Base-by-base conservation (phyloP, 23 tunicate species). In the Botrylloides violaceus region DNA sequence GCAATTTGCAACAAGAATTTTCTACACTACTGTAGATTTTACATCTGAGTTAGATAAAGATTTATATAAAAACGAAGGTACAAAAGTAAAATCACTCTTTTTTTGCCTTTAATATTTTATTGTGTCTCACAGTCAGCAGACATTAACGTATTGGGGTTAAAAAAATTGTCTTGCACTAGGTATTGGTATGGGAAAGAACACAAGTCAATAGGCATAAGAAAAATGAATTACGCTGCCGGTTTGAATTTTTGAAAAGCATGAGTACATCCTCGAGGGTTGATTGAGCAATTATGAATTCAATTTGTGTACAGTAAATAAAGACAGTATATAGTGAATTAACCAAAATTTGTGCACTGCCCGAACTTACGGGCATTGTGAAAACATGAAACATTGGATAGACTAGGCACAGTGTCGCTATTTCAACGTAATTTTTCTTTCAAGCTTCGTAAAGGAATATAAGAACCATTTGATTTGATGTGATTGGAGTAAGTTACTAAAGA, bases 391-490 rank as follows among this genome's bases (percentile, higher is more conserved):
- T 43, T 15, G 12, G 53, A 7, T 7, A 43, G 15, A 43, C 12
- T 43, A 43, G 15, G 53, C 15, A 43, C 53, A 9, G 15, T 7
- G 9, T 7, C 53, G 53, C 12, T 43, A 7, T 7, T 15, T 15
- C 9, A 43, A 7, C 53, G 15, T 7, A 43, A 43, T 15, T 43
- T 63, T 22, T 31, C 70, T 31, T 31, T 29, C 36, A 63, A 63
- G 35, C 70, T 63, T 29, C 70, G 32, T 28, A 63, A 28, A 25
- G 70, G 70, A 63, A 63, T 63, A 3, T 25, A 21, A 63, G 20
- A 25, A 4, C 3, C 19, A 27, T 31, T 26, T 4, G 19, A 27
- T 21, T 25, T 27, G 19, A 19, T 63, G 6, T 63, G 26, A 19
- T 31, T 28, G 34, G 29, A 31, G 34, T 25, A 28, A 19, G 4